phyloP scores from a whole-genome alignment of 2,797 vertebrate species.

The Pipistrellus kuhlii region DNA sequence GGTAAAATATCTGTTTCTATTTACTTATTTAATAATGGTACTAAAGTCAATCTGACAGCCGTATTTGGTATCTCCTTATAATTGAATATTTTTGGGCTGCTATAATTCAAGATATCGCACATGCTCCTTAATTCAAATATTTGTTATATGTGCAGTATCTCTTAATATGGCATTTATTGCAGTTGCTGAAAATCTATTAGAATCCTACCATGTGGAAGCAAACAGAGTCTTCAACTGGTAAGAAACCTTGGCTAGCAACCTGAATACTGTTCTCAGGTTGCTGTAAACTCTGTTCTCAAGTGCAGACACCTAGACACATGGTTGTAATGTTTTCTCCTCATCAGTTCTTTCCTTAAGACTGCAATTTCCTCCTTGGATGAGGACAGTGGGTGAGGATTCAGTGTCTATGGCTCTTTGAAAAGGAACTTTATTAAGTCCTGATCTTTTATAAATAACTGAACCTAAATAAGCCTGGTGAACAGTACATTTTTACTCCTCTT shows the following conservation, averaged over 20 bases:
- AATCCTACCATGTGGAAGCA: conserved; percentile 19
- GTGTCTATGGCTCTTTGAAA: background rate
- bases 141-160: background rate
- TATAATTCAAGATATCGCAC: conserved; percentile 38
- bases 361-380: background rate
- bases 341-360: conserved; percentile 12
- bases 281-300: conserved; percentile 32
- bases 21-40: conserved; percentile 13
- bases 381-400: background rate
- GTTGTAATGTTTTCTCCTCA: conserved; percentile 31
- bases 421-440: conserved; percentile 1
- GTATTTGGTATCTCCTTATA: conserved; percentile 9
- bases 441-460: conserved; percentile 25
- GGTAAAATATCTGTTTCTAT: conserved; percentile 17
- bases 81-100: background rate
- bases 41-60: conserved; percentile 16
- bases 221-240: conserved; percentile 41
- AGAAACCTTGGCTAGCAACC: conserved; percentile 15
- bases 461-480: background rate
- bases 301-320: conserved; percentile 34
- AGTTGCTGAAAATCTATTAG: conserved; percentile 55
- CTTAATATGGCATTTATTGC: conserved; percentile 1
- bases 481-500: background rate
- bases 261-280: conserved; percentile 22
- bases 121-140: conserved; percentile 63